phyloP scores from a whole-genome alignment of 2,113 vertebrate species.

The Porphyrio hochstetteri region DNA sequence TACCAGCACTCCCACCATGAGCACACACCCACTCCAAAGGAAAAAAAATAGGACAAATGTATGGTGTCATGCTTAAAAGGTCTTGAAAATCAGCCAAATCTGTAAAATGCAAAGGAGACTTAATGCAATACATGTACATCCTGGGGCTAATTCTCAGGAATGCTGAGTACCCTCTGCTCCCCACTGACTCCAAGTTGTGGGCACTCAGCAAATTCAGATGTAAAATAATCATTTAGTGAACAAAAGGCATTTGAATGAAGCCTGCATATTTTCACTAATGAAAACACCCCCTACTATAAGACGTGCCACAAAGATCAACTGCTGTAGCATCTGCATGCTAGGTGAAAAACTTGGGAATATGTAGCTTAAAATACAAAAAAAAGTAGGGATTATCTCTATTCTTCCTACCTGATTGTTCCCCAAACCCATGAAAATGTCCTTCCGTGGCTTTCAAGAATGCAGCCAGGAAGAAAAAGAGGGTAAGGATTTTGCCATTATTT shows the following conservation, averaged over 20 bases:
- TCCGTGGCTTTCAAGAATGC: background rate
- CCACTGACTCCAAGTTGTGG: background rate
- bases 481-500: background rate
- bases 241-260: background rate
- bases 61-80: slow-evolving; percentile 3
- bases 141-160: slow-evolving; percentile 35
- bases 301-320: background rate
- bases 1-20: background rate
- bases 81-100: slow-evolving; percentile 46
- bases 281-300: background rate
- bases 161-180: background rate
- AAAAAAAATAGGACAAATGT: background rate
- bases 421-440: background rate
- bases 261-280: background rate
- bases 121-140: background rate
- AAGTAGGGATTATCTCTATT: background rate
- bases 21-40: background rate
- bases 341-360: background rate
- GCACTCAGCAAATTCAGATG: background rate
- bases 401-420: background rate
- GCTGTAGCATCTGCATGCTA: background rate
- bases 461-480: background rate
- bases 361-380: background rate
- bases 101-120: slow-evolving; percentile 26
- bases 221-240: background rate